Base-by-base conservation (phyloP, 2,113 vertebrate genomes). In the Pseudorectes ferrugineus region DNA sequence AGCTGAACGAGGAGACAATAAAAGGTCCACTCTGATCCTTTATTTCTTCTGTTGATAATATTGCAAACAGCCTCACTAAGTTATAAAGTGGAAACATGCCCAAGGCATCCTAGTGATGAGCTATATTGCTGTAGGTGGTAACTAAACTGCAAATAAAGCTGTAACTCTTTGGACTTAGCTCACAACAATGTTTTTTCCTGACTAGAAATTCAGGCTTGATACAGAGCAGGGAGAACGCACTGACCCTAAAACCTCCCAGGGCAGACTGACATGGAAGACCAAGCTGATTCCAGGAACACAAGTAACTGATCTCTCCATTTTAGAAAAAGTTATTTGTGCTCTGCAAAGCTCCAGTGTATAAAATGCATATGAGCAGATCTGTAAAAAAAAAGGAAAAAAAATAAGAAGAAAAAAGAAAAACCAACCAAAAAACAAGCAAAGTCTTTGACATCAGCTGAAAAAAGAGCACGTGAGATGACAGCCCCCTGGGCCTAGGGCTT, bases 111-210 rank as follows among this genome's bases (percentile, higher is more conserved):
- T n/a, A 45, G 67, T 38, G 81, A 92, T 65, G 93, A 89, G 85
- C 89, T 76, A 35, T 3, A 2, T 54, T 82, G 59, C 85, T 92
- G 88, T 79, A 96, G 82, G 78, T 92, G 78, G 87, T 62, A 92
- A 73, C 81, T 87, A 85, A 92, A 92, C 75, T 48, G 78, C 88
- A 96, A 97, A 96, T 93, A 96, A 95, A 92, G 55, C 85, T 94
- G 55, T 88, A 93, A 92, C 43, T 85, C 74, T 66, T 89, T 77
- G 72, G 77, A 85, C 55, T 71, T 83, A 74, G 71, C 85, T 75
- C 67, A 87, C 78, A 93, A 72, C 20, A 21, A 55, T 0, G 4
- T 52, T 85, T 89, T 90, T 73, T 70, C 85, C 71, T 59, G 57
- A 85, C 46, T 70, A 72, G 54, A 89, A 92, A 92, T 80, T 88